Evolutionary conservation across 2,888 invertebrate genomes (phyloP).

Genomic region (Furcula furcula): DNA sequence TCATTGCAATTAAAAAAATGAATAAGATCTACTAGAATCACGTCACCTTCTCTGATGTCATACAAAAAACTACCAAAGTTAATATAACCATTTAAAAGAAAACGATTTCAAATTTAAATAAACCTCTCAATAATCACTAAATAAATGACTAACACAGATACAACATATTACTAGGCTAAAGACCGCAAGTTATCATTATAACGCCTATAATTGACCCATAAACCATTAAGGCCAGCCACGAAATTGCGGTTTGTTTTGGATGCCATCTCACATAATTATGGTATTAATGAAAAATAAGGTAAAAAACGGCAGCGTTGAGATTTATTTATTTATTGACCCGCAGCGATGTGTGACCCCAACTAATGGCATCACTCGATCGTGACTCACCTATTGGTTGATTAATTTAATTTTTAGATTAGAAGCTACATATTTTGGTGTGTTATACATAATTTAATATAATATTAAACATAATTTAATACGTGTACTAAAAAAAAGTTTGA

Average conservation of each 20-base stretch:
- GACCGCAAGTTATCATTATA: conserved; percentile 62
- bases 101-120: conserved; percentile 9
- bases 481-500: no score
- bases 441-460: no score
- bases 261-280: conserved; percentile 72
- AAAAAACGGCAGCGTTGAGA: conserved; percentile 64
- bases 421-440: background rate
- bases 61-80: background rate
- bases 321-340: conserved; percentile 77
- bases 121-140: conserved; percentile 22
- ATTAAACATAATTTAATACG: no score
- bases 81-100: background rate
- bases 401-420: background rate
- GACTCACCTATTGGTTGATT: conserved; percentile 15
- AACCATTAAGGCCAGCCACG: conserved; percentile 67
- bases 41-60: conserved; percentile 11
- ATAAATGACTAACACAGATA: conserved; percentile 41
- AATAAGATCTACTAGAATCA: no score
- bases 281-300: conserved; percentile 65
- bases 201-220: conserved; percentile 75
- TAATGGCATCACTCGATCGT: conserved; percentile 28
- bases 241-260: conserved; percentile 74
- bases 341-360: conserved; percentile 39
- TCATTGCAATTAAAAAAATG: no score
- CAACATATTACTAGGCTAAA: conserved; percentile 34